Conservation (phyloP, 1,140 invertebrate genomes). For the Battus philenor region DNA sequence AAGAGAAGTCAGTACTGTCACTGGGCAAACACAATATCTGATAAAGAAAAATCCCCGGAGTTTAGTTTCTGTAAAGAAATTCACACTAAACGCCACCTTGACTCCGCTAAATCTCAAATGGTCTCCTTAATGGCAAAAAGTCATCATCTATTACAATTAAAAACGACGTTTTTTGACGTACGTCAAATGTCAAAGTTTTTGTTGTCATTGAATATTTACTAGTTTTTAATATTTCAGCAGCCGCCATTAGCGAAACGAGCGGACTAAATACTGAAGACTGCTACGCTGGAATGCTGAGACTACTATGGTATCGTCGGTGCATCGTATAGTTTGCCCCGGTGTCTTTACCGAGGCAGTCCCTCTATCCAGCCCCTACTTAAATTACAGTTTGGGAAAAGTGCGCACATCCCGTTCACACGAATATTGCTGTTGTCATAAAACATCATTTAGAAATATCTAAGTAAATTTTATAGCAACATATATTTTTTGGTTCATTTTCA, state of each 20-base stretch:
- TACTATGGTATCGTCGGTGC: conserved; percentile 22
- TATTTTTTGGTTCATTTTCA: neutral
- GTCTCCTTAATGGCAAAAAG: too few species aligned
- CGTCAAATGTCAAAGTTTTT: too few species aligned
- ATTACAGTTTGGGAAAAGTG: conserved; percentile 39
- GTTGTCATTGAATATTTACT: too few species aligned
- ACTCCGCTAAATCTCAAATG: too few species aligned
- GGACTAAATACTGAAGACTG: conserved; percentile 61
- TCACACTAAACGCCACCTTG: too few species aligned
- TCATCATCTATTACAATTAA: too few species aligned
- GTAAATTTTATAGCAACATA: neutral
- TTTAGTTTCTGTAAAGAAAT: too few species aligned
- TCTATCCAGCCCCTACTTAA: conserved; percentile 30
- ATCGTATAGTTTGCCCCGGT: conserved; percentile 18
- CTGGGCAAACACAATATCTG: too few species aligned
- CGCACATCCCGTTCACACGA: conserved; percentile 22
- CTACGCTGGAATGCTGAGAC: conserved; percentile 43
- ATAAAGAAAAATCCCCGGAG: too few species aligned
- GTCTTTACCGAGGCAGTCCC: conserved; percentile 18
- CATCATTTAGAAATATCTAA: too few species aligned
- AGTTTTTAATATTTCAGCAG: conserved; percentile 45
- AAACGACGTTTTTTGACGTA: too few species aligned
- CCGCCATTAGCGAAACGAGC: conserved; percentile 62
- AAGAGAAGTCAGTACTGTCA: too few species aligned
- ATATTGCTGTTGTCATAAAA: conserved; percentile 6